Percentiles rank a stretch among this genome's conserved stretches.
Evolutionary conservation across 92 coral and sea anemone species (phyloP).

Genomic region (Zoanthus sociatus): DNA sequence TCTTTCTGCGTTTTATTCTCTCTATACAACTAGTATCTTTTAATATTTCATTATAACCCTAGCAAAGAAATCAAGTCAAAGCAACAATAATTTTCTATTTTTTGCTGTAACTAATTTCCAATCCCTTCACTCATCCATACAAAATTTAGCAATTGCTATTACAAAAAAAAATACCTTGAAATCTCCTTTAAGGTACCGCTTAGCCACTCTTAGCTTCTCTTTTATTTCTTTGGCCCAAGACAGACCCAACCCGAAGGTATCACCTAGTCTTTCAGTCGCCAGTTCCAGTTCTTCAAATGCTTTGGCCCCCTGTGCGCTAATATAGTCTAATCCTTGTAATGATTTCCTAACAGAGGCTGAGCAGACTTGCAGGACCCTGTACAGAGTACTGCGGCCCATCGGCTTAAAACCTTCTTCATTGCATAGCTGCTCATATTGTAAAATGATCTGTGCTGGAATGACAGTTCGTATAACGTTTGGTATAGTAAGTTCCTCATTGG

Average conservation of each 20-base stretch:
- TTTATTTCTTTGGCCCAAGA: conserved; percentile 54
- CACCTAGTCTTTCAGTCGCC: conserved; percentile 39
- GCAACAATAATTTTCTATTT: not conserved
- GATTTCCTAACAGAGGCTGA: conserved; percentile 7
- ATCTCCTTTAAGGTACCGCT: conserved; percentile 58
- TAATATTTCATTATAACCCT: too few species aligned
- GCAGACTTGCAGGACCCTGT: conserved; percentile 49
- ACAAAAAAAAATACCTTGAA: conserved; percentile 38
- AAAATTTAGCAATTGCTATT: not conserved
- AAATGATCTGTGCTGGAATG: conserved; percentile 54
- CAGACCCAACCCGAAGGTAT: conserved; percentile 41
- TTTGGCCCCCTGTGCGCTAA: conserved; percentile 32
- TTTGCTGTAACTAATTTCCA: conserved; percentile 10
- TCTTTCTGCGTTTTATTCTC: not conserved
- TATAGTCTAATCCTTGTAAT: conserved; percentile 9
- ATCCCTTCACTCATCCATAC: not conserved
- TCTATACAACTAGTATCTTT: too few species aligned
- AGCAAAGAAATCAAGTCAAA: too few species aligned
- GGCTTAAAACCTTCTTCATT: conserved; percentile 53
- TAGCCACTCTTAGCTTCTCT: conserved; percentile 37
- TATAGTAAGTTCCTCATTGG: conserved; percentile 43
- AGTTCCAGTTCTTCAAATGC: conserved; percentile 57
- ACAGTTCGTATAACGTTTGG: conserved; percentile 10
- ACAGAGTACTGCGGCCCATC: conserved; percentile 49
- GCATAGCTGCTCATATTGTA: conserved; percentile 57